A percentile compares a stretch with the other conserved stretches of the same genome.
Conservation (phyloP, 2,888 invertebrate genomes). For the Branchipolynoe longqiensis region DNA sequence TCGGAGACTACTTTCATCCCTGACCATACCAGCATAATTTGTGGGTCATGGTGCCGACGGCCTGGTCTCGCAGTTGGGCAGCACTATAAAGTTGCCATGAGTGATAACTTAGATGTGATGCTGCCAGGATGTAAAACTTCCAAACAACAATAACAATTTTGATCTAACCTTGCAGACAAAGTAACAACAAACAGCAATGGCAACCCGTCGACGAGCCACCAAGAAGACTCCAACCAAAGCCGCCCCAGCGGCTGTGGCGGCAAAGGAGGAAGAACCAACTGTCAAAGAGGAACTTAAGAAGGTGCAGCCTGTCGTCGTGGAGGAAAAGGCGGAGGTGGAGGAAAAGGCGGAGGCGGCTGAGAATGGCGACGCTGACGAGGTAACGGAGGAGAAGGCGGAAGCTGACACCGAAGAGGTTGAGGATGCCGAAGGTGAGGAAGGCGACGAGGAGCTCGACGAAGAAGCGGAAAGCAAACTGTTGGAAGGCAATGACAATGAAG, state of each 20-base stretch:
- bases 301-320: constrained; percentile 18
- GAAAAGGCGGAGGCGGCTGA: constrained; percentile 6
- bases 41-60: too few species aligned
- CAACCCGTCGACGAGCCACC: background rate
- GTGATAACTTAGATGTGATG: too few species aligned
- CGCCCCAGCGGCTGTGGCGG: background rate
- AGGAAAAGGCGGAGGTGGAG: background rate
- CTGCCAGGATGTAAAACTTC: too few species aligned
- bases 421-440: constrained; percentile 26
- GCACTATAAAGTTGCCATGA: too few species aligned
- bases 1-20: too few species aligned
- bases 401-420: background rate
- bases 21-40: too few species aligned
- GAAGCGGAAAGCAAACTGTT: constrained; percentile 22
- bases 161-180: constrained; percentile 7
- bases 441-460: constrained; percentile 36
- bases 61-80: too few species aligned
- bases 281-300: too few species aligned
- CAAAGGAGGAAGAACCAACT: constrained; percentile 4
- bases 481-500: constrained; percentile 36
- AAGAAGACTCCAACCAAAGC: constrained; percentile 34
- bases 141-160: background rate
- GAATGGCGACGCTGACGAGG: constrained; percentile 9
- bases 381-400: constrained; percentile 35
- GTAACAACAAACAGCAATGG: constrained; percentile 8